Conservation (phyloP, 2,113 vertebrate species). For the Nothocercus nigrocapillus region DNA sequence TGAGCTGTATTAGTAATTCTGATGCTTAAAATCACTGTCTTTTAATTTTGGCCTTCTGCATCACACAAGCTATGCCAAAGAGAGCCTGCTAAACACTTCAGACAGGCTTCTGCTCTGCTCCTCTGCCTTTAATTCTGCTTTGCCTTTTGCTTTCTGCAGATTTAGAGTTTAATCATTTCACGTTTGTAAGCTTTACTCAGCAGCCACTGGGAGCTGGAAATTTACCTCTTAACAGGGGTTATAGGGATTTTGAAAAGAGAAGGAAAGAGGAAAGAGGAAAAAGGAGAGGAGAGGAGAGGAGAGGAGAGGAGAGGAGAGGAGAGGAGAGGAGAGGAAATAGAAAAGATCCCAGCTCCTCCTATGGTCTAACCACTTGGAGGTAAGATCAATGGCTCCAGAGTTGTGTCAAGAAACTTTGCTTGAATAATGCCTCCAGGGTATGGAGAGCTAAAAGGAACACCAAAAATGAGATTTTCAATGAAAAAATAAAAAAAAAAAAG, state of each 20-base stretch:
- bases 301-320: too few species aligned
- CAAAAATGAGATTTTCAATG: neutral
- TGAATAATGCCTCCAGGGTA: neutral
- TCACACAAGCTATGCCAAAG: neutral
- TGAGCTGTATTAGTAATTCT: neutral
- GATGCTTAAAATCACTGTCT: neutral
- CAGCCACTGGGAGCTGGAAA: neutral
- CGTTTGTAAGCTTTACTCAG: neutral
- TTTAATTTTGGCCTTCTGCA: neutral
- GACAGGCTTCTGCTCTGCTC: neutral
- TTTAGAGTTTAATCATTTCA: neutral
- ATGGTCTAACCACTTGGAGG: neutral
- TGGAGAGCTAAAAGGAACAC: neutral
- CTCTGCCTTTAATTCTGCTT: neutral
- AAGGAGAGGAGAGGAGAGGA: too few species aligned
- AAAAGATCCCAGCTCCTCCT: neutral
- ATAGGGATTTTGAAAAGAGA: neutral
- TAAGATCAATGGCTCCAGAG: too few species aligned
- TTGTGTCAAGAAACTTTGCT: neutral
- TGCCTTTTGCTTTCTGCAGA: neutral
- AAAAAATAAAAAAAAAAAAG: neutral
- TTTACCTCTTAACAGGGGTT: neutral
- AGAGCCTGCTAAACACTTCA: neutral
- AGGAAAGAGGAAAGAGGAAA: too few species aligned
- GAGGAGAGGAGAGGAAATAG: too few species aligned